Evolutionary conservation across 2,888 invertebrate genomes (phyloP).

Genomic region (Nipponacmea schrenckii): DNA sequence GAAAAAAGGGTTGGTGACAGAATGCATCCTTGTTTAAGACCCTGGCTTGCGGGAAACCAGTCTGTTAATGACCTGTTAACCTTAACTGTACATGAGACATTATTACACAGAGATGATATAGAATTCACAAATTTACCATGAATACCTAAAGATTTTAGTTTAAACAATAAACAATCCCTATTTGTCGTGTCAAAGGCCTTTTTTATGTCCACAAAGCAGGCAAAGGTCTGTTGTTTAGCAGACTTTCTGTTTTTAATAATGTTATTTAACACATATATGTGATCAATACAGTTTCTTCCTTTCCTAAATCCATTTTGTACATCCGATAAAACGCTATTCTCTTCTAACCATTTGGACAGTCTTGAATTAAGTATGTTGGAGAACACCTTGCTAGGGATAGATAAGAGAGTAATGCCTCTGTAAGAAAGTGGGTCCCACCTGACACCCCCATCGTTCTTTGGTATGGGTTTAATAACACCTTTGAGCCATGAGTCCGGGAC

Average conservation of each 20-base stretch:
- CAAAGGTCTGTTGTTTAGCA: conserved; percentile 17
- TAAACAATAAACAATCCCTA: conserved; percentile 15
- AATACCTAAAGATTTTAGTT: too few species aligned
- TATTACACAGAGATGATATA: too few species aligned
- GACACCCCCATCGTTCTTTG: neutral
- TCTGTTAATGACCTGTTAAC: too few species aligned
- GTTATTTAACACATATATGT: conserved; percentile 15
- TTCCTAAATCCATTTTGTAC: too few species aligned
- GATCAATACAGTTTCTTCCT: conserved; percentile 18
- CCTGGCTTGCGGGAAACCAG: too few species aligned
- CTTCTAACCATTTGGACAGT: conserved; percentile 15
- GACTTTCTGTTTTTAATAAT: conserved; percentile 21
- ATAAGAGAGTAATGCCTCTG: neutral
- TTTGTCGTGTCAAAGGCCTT: conserved; percentile 25
- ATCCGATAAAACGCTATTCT: conserved; percentile 19
- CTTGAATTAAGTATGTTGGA: conserved; percentile 13
- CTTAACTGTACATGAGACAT: too few species aligned
- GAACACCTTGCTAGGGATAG: conserved; percentile 18
- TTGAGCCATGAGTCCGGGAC: neutral
- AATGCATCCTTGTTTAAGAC: too few species aligned
- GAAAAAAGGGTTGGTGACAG: too few species aligned
- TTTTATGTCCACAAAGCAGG: too few species aligned
- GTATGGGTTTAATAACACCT: neutral
- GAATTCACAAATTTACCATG: too few species aligned
- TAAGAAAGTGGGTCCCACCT: neutral